These are phyloP conservation scores for Helogale parvula DNA, from an alignment of 2,113 vertebrate species.

Conservation along the genomic window DNA sequence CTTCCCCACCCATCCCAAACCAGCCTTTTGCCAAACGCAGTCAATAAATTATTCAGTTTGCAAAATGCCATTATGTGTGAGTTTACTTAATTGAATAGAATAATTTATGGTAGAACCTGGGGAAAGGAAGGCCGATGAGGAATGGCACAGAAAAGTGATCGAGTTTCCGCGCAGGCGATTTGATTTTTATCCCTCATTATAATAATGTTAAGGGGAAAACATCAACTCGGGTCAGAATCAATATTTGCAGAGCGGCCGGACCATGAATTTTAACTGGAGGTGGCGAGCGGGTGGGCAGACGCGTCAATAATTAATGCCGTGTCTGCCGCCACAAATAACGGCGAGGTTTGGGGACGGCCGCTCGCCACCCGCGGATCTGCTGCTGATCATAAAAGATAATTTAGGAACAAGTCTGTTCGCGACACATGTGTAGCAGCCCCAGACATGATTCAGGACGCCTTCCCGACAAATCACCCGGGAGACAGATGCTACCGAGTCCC, in stretches of 20 bases:
- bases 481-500: background rate
- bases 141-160: conserved; percentile 84
- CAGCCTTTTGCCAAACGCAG: conserved; percentile 82
- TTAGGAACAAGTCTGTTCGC: conserved; percentile 73
- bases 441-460: conserved; percentile 58
- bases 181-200: conserved; percentile 92
- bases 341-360: conserved; percentile 77
- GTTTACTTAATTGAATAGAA: conserved; percentile 92
- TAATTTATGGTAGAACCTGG: conserved; percentile 91
- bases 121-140: conserved; percentile 88
- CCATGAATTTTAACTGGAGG: conserved; percentile 91
- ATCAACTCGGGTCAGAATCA: conserved; percentile 91
- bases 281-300: conserved; percentile 81
- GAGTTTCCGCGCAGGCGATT: conserved; percentile 87
- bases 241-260: conserved; percentile 92
- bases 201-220: conserved; percentile 89
- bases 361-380: conserved; percentile 64
- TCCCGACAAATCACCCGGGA: conserved; percentile 46
- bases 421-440: background rate
- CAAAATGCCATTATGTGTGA: conserved; percentile 89
- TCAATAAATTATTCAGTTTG: conserved; percentile 92
- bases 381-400: conserved; percentile 81
- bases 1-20: conserved; percentile 25
- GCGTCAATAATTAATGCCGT: conserved; percentile 85
- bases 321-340: conserved; percentile 81